Conservation (phyloP, 2,888 invertebrate genomes). For the Drosophila mulleri region DNA sequence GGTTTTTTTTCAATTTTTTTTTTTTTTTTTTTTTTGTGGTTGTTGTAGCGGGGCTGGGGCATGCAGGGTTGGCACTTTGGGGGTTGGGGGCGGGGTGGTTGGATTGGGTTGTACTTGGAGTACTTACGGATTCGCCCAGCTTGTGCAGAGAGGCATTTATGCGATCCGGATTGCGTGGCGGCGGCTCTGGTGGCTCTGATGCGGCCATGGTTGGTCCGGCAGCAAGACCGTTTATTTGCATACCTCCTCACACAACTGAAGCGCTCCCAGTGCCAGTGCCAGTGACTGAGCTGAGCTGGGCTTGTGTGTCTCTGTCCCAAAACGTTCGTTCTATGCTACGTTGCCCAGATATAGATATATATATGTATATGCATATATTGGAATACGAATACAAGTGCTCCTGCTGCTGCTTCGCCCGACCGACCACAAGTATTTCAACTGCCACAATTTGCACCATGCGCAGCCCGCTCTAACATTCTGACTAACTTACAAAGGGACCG, state of each 20-base stretch:
- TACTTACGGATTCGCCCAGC: conserved; percentile 85
- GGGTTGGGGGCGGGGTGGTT: conserved; percentile 3
- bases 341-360: conserved; percentile 23
- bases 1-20: conserved; percentile 19
- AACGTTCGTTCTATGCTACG: conserved; percentile 26
- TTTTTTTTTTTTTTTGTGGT: conserved; percentile 22
- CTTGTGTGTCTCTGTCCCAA: conserved; percentile 23
- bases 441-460: conserved; percentile 55
- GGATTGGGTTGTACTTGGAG: conserved; percentile 53
- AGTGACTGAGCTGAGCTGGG: conserved; percentile 4
- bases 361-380: neutral
- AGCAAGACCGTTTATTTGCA: conserved; percentile 85
- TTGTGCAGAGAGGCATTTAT: conserved; percentile 85
- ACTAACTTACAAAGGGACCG: conserved; percentile 52
- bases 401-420: conserved; percentile 30
- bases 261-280: conserved; percentile 9
- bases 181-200: conserved; percentile 85
- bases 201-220: conserved; percentile 85
- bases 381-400: conserved; percentile 27
- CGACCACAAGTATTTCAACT: conserved; percentile 56
- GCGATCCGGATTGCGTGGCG: conserved; percentile 85
- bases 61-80: conserved; percentile 37
- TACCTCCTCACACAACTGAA: conserved; percentile 68
- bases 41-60: conserved; percentile 29
- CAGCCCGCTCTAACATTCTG: conserved; percentile 62